These are phyloP conservation scores for Balanococcus diminutus DNA, from an alignment of 2,888 invertebrate genomes.

Conservation along the genomic window DNA sequence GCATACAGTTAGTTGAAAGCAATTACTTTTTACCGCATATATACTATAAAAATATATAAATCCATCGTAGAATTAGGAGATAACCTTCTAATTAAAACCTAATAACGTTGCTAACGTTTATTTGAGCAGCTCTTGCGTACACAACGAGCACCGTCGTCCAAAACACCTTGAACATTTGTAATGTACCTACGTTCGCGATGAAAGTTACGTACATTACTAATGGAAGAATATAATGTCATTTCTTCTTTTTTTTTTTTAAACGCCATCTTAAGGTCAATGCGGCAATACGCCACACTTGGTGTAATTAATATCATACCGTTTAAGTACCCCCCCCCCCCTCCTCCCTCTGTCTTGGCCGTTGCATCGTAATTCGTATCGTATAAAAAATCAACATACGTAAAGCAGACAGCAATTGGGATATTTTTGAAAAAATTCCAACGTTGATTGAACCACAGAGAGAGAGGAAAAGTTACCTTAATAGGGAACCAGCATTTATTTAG, in stretches of 20 bases:
- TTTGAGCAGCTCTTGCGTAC: slow-evolving; percentile 19
- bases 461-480: background rate
- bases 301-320: background rate
- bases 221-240: slow-evolving; percentile 24
- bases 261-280: slow-evolving; percentile 8
- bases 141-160: background rate
- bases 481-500: background rate
- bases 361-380: background rate
- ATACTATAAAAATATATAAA: background rate
- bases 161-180: slow-evolving; percentile 28
- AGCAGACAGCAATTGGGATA: background rate
- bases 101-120: slow-evolving; percentile 19
- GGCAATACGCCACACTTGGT: background rate
- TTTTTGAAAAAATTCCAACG: background rate
- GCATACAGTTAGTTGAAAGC: slow-evolving; percentile 71
- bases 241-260: slow-evolving; percentile 5
- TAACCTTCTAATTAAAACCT: slow-evolving; percentile 37
- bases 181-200: background rate
- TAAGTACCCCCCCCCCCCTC: background rate
- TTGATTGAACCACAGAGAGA: background rate
- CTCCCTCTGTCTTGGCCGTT: background rate
- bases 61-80: background rate
- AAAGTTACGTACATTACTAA: slow-evolving; percentile 14
- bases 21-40: slow-evolving; percentile 15
- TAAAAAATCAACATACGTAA: too few species aligned